Evolutionary conservation across 2,797 vertebrate genomes (phyloP).

Genomic region (Premnoplex brunnescens): DNA sequence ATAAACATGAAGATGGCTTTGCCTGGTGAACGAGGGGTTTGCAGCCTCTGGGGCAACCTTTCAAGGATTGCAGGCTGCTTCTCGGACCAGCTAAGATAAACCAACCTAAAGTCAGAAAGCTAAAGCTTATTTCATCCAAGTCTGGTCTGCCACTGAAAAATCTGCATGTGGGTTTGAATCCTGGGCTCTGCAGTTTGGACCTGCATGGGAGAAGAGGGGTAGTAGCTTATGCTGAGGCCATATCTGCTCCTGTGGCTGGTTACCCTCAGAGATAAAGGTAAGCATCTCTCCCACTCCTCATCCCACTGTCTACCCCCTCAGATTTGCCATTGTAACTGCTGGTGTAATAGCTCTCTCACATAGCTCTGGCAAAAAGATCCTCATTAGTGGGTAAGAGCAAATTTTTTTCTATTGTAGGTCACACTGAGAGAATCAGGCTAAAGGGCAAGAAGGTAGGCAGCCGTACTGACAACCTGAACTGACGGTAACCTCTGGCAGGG

Average conservation of each 20-base stretch:
- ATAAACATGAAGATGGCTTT: neutral
- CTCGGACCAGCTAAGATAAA: neutral
- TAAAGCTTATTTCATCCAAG: neutral
- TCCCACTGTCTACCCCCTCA: neutral
- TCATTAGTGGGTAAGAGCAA: neutral
- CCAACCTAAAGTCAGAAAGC: neutral
- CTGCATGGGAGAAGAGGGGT: neutral
- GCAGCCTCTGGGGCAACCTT: neutral
- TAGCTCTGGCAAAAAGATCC: neutral
- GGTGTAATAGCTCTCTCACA: neutral
- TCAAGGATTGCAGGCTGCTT: neutral
- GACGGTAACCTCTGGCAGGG: neutral
- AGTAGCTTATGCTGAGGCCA: neutral
- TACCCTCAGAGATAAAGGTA: neutral
- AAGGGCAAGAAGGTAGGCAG: neutral
- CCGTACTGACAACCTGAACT: neutral
- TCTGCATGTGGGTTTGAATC: neutral
- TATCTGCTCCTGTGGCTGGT: neutral
- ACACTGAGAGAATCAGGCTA: neutral
- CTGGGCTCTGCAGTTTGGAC: neutral
- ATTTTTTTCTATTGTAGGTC: neutral
- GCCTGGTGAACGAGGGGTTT: neutral
- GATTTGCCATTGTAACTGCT: neutral
- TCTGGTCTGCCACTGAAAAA: neutral
- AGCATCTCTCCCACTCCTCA: neutral